phyloP scores from a whole-genome alignment of 2,113 vertebrate species.

The Nothoprocta pentlandii region DNA sequence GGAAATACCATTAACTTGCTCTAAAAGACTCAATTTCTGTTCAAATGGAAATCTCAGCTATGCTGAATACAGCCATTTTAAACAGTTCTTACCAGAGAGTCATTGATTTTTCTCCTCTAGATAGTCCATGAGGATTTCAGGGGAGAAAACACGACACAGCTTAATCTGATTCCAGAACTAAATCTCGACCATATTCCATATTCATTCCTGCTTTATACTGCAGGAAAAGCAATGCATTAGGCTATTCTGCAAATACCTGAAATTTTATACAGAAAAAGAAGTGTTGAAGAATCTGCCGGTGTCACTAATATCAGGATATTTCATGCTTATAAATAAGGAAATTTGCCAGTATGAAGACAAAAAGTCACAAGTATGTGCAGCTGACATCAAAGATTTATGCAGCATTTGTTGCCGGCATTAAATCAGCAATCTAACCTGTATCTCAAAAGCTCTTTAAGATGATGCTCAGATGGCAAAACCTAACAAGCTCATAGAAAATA shows the following conservation, averaged over 20 bases:
- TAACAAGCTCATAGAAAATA: background rate
- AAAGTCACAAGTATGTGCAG: background rate
- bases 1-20: background rate
- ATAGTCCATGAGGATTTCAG: background rate
- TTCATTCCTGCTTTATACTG: background rate
- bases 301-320: background rate
- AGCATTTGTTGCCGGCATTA: background rate
- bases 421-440: background rate
- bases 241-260: background rate
- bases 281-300: background rate
- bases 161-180: conserved; percentile 28
- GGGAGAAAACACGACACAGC: background rate
- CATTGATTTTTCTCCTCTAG: conserved; percentile 36
- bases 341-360: background rate
- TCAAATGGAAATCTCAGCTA: conserved; percentile 7
- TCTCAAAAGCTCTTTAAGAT: background rate
- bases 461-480: background rate
- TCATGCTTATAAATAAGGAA: background rate
- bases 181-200: background rate
- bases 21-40: conserved; percentile 7
- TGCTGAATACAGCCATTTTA: conserved; percentile 12
- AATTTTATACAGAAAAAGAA: background rate
- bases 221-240: background rate
- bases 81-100: conserved; percentile 7
- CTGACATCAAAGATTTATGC: background rate